Evolutionary conservation across 2,797 vertebrate species (phyloP).

Genomic region (Darevskia mixta): DNA sequence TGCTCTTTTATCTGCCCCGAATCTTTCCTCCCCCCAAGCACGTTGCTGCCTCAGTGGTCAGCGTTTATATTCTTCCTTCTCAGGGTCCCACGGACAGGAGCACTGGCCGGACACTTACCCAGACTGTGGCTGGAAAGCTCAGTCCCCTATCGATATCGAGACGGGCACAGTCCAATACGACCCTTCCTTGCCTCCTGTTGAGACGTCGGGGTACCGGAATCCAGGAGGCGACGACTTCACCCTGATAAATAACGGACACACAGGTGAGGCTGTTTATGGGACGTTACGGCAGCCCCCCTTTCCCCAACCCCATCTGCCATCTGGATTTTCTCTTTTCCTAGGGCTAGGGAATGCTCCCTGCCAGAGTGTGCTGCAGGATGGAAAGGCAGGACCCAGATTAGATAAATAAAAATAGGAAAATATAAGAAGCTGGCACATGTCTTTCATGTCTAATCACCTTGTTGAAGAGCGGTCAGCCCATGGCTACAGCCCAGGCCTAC

Average conservation of each 20-base stretch:
- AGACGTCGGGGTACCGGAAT: conserved; percentile 81
- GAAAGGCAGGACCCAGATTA: no score
- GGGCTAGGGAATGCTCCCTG: no score
- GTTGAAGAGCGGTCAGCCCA: not conserved
- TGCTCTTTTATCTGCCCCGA: no score
- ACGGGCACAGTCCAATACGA: conserved; percentile 79
- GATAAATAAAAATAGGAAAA: no score
- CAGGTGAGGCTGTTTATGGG: conserved; percentile 79
- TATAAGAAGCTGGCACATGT: no score
- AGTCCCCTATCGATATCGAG: conserved; percentile 89
- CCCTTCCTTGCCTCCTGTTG: conserved; percentile 77
- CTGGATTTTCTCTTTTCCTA: no score
- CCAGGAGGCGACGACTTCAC: conserved; percentile 75
- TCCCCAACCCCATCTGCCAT: no score
- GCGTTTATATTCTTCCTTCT: conserved; percentile 12
- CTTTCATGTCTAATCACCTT: not conserved
- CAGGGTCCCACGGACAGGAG: conserved; percentile 87
- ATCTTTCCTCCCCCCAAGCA: no score
- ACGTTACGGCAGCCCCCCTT: fast-evolving
- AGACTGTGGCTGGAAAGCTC: conserved; percentile 83
- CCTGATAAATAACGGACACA: conserved; percentile 90
- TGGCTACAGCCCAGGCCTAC: not conserved
- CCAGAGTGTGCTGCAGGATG: no score
- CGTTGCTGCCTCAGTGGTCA: no score
- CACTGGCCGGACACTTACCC: conserved; percentile 86